These are phyloP conservation scores for Drosophila rufa DNA, from an alignment of 1,140 invertebrate species.

Conservation along the genomic window DNA sequence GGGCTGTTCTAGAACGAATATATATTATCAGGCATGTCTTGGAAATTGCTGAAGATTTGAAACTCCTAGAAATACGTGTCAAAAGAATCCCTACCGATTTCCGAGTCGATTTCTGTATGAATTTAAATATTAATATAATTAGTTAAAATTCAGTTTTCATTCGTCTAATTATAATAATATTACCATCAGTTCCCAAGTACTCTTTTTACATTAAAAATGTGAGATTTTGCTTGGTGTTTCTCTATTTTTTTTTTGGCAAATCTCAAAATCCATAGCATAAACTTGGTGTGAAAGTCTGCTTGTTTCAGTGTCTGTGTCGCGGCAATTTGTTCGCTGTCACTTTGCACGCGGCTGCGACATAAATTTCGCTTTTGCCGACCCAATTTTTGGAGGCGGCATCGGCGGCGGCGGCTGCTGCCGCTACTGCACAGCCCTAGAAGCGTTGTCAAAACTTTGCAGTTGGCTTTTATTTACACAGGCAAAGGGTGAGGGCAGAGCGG, in stretches of 20 bases:
- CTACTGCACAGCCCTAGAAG: constrained; percentile 61
- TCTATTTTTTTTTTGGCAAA: neutral
- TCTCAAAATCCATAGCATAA: constrained; percentile 3
- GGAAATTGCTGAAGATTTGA: neutral
- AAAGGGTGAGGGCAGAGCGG: constrained; percentile 10
- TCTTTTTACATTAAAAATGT: neutral
- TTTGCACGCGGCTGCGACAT: constrained; percentile 82
- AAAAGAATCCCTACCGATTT: neutral
- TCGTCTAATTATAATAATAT: neutral
- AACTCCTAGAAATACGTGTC: too few relatives aligned
- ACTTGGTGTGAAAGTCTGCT: constrained; percentile 11
- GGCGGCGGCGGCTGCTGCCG: constrained; percentile 46
- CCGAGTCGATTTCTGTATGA: too few relatives aligned
- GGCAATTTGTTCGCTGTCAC: constrained; percentile 82
- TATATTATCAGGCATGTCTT: neutral
- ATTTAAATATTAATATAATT: neutral
- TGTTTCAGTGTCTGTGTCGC: constrained; percentile 50
- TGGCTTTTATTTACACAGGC: constrained; percentile 79
- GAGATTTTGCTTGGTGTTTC: neutral
- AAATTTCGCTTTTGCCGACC: constrained; percentile 81
- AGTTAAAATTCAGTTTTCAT: neutral
- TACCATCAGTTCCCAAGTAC: neutral
- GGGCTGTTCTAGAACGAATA: neutral
- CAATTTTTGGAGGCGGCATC: constrained; percentile 65
- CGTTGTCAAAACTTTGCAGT: constrained; percentile 81